Conservation (phyloP, 2,113 vertebrate genomes). For the Halichoeres trimaculatus region DNA sequence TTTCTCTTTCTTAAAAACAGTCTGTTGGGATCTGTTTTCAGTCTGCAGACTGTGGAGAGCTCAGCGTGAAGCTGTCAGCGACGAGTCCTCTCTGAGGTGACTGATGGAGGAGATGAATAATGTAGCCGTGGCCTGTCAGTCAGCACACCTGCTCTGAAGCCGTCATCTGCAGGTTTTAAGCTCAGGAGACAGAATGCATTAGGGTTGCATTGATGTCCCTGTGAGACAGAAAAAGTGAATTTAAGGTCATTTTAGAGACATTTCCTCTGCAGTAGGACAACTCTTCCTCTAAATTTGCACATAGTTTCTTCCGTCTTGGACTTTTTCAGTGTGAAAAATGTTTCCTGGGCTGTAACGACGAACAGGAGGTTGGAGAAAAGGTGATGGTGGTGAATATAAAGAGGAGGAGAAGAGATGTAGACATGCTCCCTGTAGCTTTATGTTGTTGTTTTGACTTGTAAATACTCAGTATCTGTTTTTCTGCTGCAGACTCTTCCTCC, state of each 20-base stretch:
- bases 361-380: background rate
- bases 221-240: too few relatives aligned
- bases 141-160: background rate
- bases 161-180: too few relatives aligned
- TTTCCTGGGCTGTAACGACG: background rate
- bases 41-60: background rate
- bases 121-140: background rate
- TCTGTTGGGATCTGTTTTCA: background rate
- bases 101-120: background rate
- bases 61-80: background rate
- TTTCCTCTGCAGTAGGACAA: background rate
- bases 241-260: background rate
- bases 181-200: too few relatives aligned
- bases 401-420: background rate
- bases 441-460: slow-evolving; percentile 19
- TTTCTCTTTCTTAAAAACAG: too few relatives aligned
- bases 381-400: background rate
- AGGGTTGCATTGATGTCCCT: too few relatives aligned
- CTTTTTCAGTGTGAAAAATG: background rate
- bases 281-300: background rate
- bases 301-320: background rate
- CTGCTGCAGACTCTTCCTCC: background rate
- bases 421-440: slow-evolving; percentile 1
- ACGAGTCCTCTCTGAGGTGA: background rate
- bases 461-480: slow-evolving; percentile 6